Evolutionary conservation across 1,140 invertebrate genomes (phyloP), one percentile per base, ranked within the genome.

Genomic region (Drosophila ficusphila): DNA sequence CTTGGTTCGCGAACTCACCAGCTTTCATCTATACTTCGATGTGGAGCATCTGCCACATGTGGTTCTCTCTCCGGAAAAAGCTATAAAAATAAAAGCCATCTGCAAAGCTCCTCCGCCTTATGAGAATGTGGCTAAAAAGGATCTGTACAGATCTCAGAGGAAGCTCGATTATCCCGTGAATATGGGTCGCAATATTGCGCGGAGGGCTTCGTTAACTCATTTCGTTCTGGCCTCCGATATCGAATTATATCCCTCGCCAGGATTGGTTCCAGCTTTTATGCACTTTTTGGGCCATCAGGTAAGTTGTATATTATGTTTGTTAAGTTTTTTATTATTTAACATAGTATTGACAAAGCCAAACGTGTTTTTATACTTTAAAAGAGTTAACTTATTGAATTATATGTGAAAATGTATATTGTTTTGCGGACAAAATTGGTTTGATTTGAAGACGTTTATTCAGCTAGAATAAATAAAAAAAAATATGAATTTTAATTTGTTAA

Each of bases 221-320:
- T 97, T 95, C 90, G 93, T 98, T 29, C 93, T 98, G 51, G 95
- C 96, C 2, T 97, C 96, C 9, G 96, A 97, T 89, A 96, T 97
- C 65, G 96, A 97, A 90, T 93, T 97, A 16, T 97, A 97, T 92
- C 96, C 97, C 14, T 96, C 94, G 92, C 95, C 95, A 4, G 94
- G 95, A 58, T 90, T 97, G 56, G 94, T 95, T 5, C 90, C 92
- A 0, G 56, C 23, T 16, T 64, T 21, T 7, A 3, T 61, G 9
- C 1, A 25, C 0, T 64, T 64, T 0, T 21, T 21, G 6, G 16
- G 51, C 8, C 31, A 23, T 11, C 16, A 4, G 21, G 53, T 64
- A 19, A 12, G 19, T n/a, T n/a, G 4, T 54, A 3, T 12, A 14
- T 16, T n/a, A 5, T 23, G n/a, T n/a, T n/a, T n/a, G n/a, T 29